Base-by-base conservation (phyloP, 2,113 vertebrate genomes). In the Ploceus nigricollis region DNA sequence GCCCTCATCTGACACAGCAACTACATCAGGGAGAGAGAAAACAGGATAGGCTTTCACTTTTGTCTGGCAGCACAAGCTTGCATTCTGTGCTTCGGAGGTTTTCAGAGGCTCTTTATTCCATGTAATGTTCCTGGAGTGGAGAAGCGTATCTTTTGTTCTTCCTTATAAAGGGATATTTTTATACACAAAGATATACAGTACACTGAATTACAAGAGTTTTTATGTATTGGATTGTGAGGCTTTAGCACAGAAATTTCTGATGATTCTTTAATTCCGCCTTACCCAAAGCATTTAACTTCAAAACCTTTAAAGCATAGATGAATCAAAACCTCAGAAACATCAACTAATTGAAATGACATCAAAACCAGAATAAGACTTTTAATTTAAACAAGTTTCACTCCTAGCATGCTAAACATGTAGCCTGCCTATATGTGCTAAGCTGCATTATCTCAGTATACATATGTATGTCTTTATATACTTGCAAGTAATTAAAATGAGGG, bases 1-100 rank as follows among this genome's bases (percentile, higher is more conserved):
- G 94, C 95, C 96, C 96, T 96, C 94, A 90, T 95, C 96, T 97
- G 96, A 97, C 96, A 96, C 93, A 92, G 93, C 90, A 95, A 89
- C 94, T 97, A 96, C 96, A 95, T 93, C 79, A 54, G 94, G 94
- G 94, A 94, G 85, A 96, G 90, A 79, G 96, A 96, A 95, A 97
- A 97, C 96, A 97, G 94, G 96, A 96, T 95, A 93, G 96, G 96
- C 96, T 97, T 97, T 97, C 96, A 97, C 96, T 97, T 97, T 97
- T 97, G 96, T 97, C 92, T 94, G 94, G 84, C 96, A 97, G 96
- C 93, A 97, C 96, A 97, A 93, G 96, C 96, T 96, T 96, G 94
- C 96, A 96, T 96, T 97, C 93, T 97, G 96, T 96, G 96, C 96
- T 97, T 93, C 19, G 6, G 96, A 93, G 93, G 94, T 96, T 97